Evolutionary conservation across 2,888 invertebrate species (phyloP).

Genomic region (Platycheirus albimanus): DNA sequence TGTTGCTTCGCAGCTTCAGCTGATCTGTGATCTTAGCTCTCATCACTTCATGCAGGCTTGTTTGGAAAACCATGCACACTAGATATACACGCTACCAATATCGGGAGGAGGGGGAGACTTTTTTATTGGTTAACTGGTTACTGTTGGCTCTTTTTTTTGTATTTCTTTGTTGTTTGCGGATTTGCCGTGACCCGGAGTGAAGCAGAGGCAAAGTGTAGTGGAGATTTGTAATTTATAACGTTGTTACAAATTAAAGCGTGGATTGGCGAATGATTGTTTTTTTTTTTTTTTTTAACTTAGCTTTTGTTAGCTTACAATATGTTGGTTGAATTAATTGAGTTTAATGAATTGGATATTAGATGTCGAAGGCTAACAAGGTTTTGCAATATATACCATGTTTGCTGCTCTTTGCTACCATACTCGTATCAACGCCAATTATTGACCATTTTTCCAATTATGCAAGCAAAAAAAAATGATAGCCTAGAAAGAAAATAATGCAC

Average conservation of each 20-base stretch:
- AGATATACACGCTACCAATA: neutral
- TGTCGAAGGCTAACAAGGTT: constrained; percentile 71
- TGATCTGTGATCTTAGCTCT: constrained; percentile 19
- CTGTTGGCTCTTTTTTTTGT: too few relatives aligned
- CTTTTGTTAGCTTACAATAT: constrained; percentile 33
- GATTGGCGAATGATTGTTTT: constrained; percentile 37
- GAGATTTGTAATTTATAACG: constrained; percentile 72
- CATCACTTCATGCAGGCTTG: constrained; percentile 30
- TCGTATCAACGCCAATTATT: constrained; percentile 16
- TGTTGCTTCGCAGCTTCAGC: constrained; percentile 15
- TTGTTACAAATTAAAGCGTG: constrained; percentile 64
- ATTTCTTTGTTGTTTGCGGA: constrained; percentile 35
- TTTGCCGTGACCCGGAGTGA: constrained; percentile 55
- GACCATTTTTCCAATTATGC: constrained; percentile 29
- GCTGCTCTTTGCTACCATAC: neutral
- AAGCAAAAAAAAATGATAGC: constrained; percentile 20
- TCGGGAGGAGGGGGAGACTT: constrained; percentile 1
- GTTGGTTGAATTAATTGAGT: constrained; percentile 64
- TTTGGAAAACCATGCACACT: neutral
- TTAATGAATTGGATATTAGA: constrained; percentile 68
- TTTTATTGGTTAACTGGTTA: constrained; percentile 47
- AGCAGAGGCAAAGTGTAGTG: constrained; percentile 21
- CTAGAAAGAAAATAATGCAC: neutral
- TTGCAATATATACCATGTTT: constrained; percentile 46
- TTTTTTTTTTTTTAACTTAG: constrained; percentile 24